These are phyloP conservation scores for Dicyrtoma fusca DNA, from an alignment of 2,888 invertebrate genomes.

Conservation along the genomic window DNA sequence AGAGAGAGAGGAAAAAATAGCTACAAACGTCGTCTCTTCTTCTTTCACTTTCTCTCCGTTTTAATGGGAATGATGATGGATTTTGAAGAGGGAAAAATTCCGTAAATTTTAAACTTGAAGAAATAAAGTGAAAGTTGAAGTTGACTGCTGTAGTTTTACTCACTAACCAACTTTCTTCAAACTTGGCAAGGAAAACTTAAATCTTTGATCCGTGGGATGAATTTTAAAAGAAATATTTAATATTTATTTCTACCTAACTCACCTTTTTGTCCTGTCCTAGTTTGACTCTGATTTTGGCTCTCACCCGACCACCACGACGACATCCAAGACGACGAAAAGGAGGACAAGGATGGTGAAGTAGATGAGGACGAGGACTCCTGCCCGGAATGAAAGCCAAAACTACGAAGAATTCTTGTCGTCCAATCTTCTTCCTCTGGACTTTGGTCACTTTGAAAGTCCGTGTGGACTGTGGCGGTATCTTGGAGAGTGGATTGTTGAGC, in stretches of 20 bases:
- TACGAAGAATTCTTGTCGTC: slow-evolving; percentile 10
- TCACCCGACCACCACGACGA: neutral
- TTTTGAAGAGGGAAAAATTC: too few relatives aligned
- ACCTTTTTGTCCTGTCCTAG: neutral
- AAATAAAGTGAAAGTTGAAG: too few relatives aligned
- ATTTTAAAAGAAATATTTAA: neutral
- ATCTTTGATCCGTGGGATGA: neutral
- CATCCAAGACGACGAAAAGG: too few relatives aligned
- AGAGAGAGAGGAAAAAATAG: slow-evolving; percentile 9
- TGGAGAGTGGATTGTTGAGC: too few relatives aligned
- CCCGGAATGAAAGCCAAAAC: slow-evolving; percentile 5
- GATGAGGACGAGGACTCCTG: too few relatives aligned
- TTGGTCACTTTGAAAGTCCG: slow-evolving; percentile 15
- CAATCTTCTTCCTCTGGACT: slow-evolving; percentile 6
- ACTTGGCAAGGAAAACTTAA: neutral
- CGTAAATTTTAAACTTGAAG: too few relatives aligned
- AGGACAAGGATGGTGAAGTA: too few relatives aligned
- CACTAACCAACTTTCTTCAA: too few relatives aligned
- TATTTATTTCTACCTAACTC: neutral
- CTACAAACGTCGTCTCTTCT: neutral
- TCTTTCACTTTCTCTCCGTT: neutral
- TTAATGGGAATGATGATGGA: too few relatives aligned
- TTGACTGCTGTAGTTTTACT: too few relatives aligned
- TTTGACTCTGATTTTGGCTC: neutral
- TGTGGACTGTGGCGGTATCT: too few relatives aligned